Conservation (phyloP, 2,797 vertebrate genomes). For the Hylomyscus alleni region DNA sequence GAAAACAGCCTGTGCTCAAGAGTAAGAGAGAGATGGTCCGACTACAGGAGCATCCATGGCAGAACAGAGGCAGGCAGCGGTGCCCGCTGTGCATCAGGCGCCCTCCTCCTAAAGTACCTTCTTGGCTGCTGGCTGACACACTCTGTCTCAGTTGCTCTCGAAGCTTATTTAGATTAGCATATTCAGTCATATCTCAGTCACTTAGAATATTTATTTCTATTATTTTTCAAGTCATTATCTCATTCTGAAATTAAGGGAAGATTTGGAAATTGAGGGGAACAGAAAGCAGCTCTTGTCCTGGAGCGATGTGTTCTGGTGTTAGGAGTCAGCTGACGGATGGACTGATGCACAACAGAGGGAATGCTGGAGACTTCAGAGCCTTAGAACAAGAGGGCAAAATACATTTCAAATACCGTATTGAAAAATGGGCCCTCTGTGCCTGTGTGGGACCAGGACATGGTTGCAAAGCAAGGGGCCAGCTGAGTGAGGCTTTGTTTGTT, state of each 20-base stretch:
- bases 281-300: conserved; percentile 11
- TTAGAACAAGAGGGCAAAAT: not conserved
- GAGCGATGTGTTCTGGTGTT: not conserved
- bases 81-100: not conserved
- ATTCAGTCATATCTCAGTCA: not conserved
- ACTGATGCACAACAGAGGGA: not conserved
- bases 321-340: not conserved
- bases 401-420: not conserved
- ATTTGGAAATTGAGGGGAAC: not conserved
- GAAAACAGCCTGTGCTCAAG: not conserved
- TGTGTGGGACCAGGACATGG: not conserved
- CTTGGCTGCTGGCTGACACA: conserved; percentile 16
- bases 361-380: not conserved
- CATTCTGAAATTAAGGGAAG: conserved; percentile 53
- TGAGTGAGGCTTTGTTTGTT: conserved; percentile 17
- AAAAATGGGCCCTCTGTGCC: conserved; percentile 23
- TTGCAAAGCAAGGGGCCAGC: conserved; percentile 1
- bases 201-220: conserved; percentile 1
- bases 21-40: conserved; percentile 20
- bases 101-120: not conserved
- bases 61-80: not conserved
- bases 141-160: conserved; percentile 34
- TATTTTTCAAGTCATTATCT: conserved; percentile 17
- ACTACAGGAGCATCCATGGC: not conserved
- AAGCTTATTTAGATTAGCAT: conserved; percentile 13